Percentiles rank a stretch among this genome's conserved stretches.
phyloP scores from a whole-genome alignment of 2,113 vertebrate species.

The Alligator mississippiensis region DNA sequence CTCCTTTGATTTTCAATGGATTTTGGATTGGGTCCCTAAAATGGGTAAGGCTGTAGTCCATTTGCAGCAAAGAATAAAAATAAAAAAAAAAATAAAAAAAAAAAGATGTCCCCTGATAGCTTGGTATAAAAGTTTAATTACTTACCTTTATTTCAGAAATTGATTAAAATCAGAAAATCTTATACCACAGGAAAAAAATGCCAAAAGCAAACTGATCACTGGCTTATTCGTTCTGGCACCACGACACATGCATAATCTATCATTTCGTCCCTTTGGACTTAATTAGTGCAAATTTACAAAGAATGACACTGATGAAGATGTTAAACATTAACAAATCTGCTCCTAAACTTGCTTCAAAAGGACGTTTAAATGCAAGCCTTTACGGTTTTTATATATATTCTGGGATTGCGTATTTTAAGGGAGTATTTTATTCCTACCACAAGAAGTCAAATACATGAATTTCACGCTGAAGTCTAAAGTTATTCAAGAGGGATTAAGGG shows the following conservation, averaged over 20 bases:
- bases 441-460: background rate
- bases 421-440: constrained; percentile 8
- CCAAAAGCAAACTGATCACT: constrained; percentile 51
- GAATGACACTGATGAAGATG: constrained; percentile 69
- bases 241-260: constrained; percentile 61
- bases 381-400: constrained; percentile 4
- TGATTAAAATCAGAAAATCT: constrained; percentile 18
- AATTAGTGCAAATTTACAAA: constrained; percentile 80
- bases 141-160: constrained; percentile 2
- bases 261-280: constrained; percentile 78
- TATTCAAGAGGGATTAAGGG: background rate
- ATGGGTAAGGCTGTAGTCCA: background rate
- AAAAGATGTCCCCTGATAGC: background rate
- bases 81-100: too few species aligned
- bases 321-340: constrained; percentile 73
- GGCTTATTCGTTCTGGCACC: constrained; percentile 20
- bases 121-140: background rate
- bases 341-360: constrained; percentile 51
- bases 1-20: background rate
- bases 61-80: background rate
- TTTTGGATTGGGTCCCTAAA: background rate
- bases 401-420: constrained; percentile 22
- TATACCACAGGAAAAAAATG: background rate
- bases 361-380: constrained; percentile 57
- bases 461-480: background rate